Evolutionary conservation across 2,113 vertebrate species (phyloP), one percentile per base, ranked within the genome.

Genomic region (Hepsetus odoe): DNA sequence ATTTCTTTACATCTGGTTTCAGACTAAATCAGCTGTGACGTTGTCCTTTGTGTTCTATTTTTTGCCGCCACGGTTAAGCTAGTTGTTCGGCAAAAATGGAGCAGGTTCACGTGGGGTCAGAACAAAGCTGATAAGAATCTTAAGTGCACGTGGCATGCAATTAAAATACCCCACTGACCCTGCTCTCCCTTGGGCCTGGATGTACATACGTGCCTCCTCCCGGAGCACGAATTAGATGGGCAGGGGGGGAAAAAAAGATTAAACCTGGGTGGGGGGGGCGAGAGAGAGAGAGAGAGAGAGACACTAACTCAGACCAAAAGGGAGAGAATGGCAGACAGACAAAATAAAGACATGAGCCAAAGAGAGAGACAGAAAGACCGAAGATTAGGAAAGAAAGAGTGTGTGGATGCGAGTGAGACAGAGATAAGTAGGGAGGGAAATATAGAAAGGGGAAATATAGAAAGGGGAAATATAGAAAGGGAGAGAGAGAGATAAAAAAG

Each of bases 71-170:
- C 40, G 14, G 28, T 61, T 28, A 70, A 77, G 55, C 66, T 55
- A 61, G 58, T 58, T 24, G 55, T 35, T 80, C 5, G 2, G 16
- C 38, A 58, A 74, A 5, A 68, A 28, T 20, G 62, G 72, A 59
- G 38, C 7, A 49, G 74, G 76, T 74, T 79, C 32, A 83, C 2
- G 20, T 35, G 20, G 49, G 79, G 66, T 83, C 72, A 79, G 33
- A 7, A 46, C 38, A 85, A 89, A 88, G 80, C 77, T 81, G 83
- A 80, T 89, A 84, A 85, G 16, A 59, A 77, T 58, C 44, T 81
- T 55, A 10, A 53, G 20, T 53, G 81, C 56, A 79, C 46, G 70
- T 76, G 74, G 64, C 86, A 87, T 77, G 82, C 74, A 75, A 80
- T 82, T 90, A 86, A 80, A 76, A 46, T 51, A 55, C 61, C 18